A percentile compares a stretch with the other conserved stretches of the same genome.
Conservation (phyloP, 1,140 invertebrate species). For the Drosophila seguyi region DNA sequence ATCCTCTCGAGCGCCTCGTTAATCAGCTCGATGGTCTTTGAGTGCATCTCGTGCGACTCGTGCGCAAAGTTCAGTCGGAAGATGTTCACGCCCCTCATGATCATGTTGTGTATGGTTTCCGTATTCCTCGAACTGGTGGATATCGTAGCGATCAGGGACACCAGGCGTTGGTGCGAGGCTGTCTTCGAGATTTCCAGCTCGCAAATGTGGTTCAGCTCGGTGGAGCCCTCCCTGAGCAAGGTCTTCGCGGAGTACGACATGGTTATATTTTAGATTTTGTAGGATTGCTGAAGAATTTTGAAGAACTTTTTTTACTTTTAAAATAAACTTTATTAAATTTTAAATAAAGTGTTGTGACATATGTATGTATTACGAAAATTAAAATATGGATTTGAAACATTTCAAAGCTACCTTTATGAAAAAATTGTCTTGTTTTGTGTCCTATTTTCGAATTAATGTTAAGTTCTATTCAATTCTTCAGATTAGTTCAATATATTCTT, state of each 20-base stretch:
- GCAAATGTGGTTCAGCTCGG: conserved; percentile 95
- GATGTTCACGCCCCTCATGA: conserved; percentile 98
- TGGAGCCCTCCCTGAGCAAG: conserved; percentile 85
- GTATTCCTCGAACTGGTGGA: conserved; percentile 95
- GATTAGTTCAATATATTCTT: not conserved
- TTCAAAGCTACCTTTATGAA: not conserved
- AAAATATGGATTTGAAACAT: not conserved
- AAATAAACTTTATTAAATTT: not conserved
- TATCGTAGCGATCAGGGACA: conserved; percentile 99
- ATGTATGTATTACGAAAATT: conserved; percentile 10
- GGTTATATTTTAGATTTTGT: not conserved
- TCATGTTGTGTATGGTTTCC: conserved; percentile 96
- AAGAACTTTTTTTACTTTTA: not conserved
- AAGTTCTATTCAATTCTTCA: not conserved
- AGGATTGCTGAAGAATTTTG: not conserved
- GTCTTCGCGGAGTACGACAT: conserved; percentile 44
- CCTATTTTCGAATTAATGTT: not conserved
- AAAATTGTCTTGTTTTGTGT: not conserved
- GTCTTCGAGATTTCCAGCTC: conserved; percentile 95
- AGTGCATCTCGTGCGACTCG: conserved; percentile 97
- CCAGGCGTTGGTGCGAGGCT: conserved; percentile 92
- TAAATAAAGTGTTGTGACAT: not conserved
- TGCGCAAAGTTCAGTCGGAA: conserved; percentile 99
- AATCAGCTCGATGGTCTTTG: conserved; percentile 94
- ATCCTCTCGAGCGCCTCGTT: conserved; percentile 92